A percentile compares a stretch with the other conserved stretches of the same genome.
Conservation (phyloP, 2,797 vertebrate species). For the Selene dorsalis region DNA sequence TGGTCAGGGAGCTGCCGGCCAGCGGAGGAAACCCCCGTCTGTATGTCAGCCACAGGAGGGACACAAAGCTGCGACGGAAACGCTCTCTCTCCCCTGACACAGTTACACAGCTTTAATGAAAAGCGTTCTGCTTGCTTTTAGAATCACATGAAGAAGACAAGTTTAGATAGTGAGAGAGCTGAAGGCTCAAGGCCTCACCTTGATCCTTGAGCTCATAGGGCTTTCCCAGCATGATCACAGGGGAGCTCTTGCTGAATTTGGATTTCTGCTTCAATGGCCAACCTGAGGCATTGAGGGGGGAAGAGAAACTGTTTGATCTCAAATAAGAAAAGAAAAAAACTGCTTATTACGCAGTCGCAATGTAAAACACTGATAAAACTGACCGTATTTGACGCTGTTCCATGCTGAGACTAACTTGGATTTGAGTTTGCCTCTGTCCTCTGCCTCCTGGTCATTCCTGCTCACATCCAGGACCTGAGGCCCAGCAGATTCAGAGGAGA, state of each 20-base stretch:
- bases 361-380: conserved; percentile 34
- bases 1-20: conserved; percentile 83
- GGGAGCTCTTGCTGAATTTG: conserved; percentile 87
- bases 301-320: neutral
- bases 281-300: conserved; percentile 72
- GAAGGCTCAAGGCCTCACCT: conserved; percentile 72
- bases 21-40: conserved; percentile 87
- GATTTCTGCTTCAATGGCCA: conserved; percentile 89
- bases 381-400: conserved; percentile 93
- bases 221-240: conserved; percentile 87
- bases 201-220: conserved; percentile 82
- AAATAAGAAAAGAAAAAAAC: neutral
- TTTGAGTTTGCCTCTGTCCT: conserved; percentile 87
- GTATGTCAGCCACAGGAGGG: conserved; percentile 92
- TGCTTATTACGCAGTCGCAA: neutral
- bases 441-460: conserved; percentile 57
- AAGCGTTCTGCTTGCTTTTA: neutral
- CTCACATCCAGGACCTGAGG: conserved; percentile 16
- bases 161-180: neutral
- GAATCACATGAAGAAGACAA: neutral
- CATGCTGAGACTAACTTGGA: conserved; percentile 88
- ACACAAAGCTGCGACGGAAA: conserved; percentile 86
- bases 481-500: conserved; percentile 57
- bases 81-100: conserved; percentile 82
- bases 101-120: neutral